phyloP scores from a whole-genome alignment of 2,113 vertebrate genomes.

The Chloropsis hardwickii region DNA sequence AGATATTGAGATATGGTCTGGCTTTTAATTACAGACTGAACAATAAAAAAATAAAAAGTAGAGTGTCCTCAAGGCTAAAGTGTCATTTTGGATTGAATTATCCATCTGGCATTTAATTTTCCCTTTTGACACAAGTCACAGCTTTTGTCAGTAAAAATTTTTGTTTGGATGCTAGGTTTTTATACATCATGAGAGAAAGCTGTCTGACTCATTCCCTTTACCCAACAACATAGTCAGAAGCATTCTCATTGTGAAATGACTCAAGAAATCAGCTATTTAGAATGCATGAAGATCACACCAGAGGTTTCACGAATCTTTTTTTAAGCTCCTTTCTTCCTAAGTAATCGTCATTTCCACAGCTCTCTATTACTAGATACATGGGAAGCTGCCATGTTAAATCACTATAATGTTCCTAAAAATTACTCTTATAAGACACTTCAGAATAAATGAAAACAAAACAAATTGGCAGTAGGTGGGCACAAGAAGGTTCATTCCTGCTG shows the following conservation, averaged over 20 bases:
- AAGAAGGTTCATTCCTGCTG: background rate
- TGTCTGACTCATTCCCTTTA: background rate
- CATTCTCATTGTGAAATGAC: background rate
- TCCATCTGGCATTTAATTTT: conserved; percentile 57
- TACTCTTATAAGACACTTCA: background rate
- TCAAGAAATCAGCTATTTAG: conserved; percentile 6
- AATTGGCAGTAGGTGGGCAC: background rate
- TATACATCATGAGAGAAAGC: background rate
- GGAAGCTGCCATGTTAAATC: background rate
- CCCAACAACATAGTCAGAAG: background rate
- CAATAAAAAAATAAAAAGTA: background rate
- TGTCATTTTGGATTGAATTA: conserved; percentile 25
- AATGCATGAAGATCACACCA: background rate
- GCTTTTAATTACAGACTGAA: conserved; percentile 44
- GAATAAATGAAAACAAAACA: background rate
- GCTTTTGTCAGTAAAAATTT: conserved; percentile 43
- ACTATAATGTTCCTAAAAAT: background rate
- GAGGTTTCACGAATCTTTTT: background rate
- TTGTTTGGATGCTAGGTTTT: conserved; percentile 20
- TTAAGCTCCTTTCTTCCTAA: background rate
- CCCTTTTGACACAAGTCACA: conserved; percentile 41
- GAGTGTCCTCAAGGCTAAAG: background rate
- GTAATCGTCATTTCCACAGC: background rate
- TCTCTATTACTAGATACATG: background rate
- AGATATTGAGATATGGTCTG: background rate